Conservation (phyloP, 2,113 vertebrate species). For the Microtus ochrogaster region DNA sequence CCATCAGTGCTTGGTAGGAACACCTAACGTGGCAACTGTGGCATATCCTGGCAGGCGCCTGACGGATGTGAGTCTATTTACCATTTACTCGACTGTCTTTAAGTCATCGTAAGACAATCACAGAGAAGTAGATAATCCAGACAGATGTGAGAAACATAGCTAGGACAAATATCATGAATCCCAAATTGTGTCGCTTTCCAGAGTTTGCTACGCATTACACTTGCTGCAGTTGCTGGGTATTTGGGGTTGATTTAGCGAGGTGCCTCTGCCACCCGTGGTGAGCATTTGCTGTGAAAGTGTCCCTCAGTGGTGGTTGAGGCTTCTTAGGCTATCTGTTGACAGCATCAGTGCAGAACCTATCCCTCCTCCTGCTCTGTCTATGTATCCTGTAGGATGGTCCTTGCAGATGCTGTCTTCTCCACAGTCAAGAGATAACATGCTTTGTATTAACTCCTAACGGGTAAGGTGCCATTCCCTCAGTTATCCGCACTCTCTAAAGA, state of each 20-base stretch:
- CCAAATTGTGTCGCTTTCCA: conserved; percentile 9
- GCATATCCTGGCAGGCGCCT: not conserved
- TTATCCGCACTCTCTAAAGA: not conserved
- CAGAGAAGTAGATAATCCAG: not conserved
- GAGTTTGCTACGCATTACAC: not conserved
- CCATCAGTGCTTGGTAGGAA: not conserved
- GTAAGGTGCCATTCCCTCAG: not conserved
- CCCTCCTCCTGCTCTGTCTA: not conserved
- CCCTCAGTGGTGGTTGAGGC: not conserved
- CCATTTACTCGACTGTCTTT: not conserved
- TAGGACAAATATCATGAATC: conserved; percentile 19
- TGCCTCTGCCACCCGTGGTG: not conserved
- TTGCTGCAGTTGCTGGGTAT: not conserved
- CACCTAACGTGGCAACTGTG: not conserved
- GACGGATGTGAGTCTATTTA: not conserved
- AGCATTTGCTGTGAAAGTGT: not conserved
- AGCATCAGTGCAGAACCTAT: not conserved
- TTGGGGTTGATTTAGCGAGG: conserved; percentile 7
- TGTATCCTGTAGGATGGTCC: not conserved
- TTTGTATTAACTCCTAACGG: not conserved
- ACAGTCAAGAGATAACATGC: not conserved
- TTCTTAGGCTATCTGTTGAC: not conserved
- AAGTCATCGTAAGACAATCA: not conserved
- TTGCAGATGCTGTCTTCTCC: not conserved
- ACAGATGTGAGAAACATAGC: conserved; percentile 42